Conservation (phyloP, 2,888 invertebrate genomes). For the Acrocera orbiculus region DNA sequence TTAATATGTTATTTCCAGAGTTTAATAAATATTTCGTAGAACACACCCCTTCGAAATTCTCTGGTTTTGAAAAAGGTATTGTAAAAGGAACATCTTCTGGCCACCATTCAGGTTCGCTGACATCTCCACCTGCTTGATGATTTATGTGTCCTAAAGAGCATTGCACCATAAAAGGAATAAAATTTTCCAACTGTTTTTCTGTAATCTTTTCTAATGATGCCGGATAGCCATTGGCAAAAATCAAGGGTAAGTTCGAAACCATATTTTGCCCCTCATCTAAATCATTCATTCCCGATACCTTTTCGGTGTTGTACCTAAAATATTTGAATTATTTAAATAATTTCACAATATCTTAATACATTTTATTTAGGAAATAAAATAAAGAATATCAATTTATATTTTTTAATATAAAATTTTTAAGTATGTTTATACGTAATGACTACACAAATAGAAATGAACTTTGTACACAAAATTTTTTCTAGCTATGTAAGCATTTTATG, state of each 20-base stretch:
- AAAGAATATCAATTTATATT: neutral
- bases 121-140: constrained; percentile 14
- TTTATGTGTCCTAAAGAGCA: constrained; percentile 51
- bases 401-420: too few relatives aligned
- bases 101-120: constrained; percentile 50
- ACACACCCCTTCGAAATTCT: constrained; percentile 32
- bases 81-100: constrained; percentile 45
- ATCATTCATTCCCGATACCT: constrained; percentile 7
- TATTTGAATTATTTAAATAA: neutral
- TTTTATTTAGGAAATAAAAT: neutral
- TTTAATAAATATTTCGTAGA: neutral
- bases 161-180: constrained; percentile 58
- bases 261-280: constrained; percentile 27
- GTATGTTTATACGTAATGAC: too few relatives aligned
- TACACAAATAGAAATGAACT: too few relatives aligned
- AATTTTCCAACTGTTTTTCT: constrained; percentile 45
- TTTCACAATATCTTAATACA: neutral
- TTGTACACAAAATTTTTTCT: too few relatives aligned
- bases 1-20: constrained; percentile 1
- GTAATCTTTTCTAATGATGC: constrained; percentile 45
- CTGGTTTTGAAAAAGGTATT: constrained; percentile 43
- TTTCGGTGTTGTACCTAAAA: neutral
- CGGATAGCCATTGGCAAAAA: constrained; percentile 54
- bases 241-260: constrained; percentile 54
- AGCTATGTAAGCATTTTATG: too few relatives aligned